Conservation (phyloP, 2,888 invertebrate genomes). For the Dryadula phaetusa region DNA sequence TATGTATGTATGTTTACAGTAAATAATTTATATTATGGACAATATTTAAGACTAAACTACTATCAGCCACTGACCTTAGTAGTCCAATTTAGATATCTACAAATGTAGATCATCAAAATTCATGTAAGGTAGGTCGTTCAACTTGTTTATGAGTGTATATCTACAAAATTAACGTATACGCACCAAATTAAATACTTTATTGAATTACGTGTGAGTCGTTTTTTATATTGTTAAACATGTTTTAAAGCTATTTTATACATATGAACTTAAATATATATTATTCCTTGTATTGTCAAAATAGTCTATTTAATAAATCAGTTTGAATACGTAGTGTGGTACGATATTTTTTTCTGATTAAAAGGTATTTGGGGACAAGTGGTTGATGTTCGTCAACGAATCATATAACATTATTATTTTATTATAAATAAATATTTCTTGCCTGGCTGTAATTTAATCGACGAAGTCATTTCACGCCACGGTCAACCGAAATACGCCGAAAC, state of each 20-base stretch:
- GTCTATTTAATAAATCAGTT: no score
- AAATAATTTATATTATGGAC: not conserved
- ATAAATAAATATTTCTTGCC: not conserved
- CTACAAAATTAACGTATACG: not conserved
- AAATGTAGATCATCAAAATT: constrained; percentile 52
- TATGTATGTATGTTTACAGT: no score
- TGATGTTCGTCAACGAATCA: not conserved
- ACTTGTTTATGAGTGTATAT: constrained; percentile 48
- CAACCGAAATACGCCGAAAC: constrained; percentile 24
- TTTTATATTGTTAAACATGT: not conserved
- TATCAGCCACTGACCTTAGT: constrained; percentile 62
- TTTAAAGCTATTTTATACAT: no score
- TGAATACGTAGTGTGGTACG: no score
- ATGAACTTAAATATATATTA: no score
- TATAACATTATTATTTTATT: not conserved
- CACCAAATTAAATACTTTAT: not conserved
- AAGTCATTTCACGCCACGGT: not conserved
- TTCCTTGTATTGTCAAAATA: no score
- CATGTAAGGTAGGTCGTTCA: constrained; percentile 66
- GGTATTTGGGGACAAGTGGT: no score
- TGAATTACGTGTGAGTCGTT: not conserved
- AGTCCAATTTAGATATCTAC: constrained; percentile 58
- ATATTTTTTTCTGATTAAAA: no score
- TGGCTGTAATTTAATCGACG: not conserved
- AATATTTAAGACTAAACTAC: constrained; percentile 36